Percentiles rank a stretch among this genome's conserved stretches.
Evolutionary conservation across 2,797 vertebrate genomes (phyloP).

Genomic region (Sebastes hubbsi): DNA sequence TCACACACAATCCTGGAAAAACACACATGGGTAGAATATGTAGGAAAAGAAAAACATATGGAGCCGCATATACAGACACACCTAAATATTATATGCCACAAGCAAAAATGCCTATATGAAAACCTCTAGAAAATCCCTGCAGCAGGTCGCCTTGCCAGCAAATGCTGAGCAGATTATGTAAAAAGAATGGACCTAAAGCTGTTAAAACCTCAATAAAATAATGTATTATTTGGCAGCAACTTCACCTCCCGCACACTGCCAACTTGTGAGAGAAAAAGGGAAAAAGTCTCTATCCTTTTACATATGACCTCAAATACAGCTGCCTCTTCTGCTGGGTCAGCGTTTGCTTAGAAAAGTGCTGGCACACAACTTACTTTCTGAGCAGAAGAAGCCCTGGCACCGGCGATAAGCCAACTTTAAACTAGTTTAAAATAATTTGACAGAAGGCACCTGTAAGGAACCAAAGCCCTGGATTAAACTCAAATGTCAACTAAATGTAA

Average conservation of each 20-base stretch:
- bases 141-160: background rate
- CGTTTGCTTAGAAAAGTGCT: constrained; percentile 66
- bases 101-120: background rate
- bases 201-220: constrained; percentile 44
- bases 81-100: background rate
- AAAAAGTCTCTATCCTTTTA: constrained; percentile 57
- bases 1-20: constrained; percentile 93
- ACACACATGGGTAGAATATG: constrained; percentile 22
- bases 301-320: constrained; percentile 68
- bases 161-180: constrained; percentile 28
- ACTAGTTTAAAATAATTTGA: constrained; percentile 70
- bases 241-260: constrained; percentile 8
- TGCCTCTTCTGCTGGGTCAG: constrained; percentile 65
- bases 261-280: constrained; percentile 46
- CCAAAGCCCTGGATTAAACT: constrained; percentile 57
- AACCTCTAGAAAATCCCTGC: background rate
- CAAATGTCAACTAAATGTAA: constrained; percentile 60
- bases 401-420: constrained; percentile 75
- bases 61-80: background rate
- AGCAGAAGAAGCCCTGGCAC: constrained; percentile 52
- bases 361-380: constrained; percentile 62
- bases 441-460: constrained; percentile 57
- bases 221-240: constrained; percentile 35
- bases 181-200: constrained; percentile 39
- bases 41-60: background rate